Evolutionary conservation across 2,113 vertebrate species (phyloP), one percentile per base, ranked within the genome.

Genomic region (Polypterus senegalus): DNA sequence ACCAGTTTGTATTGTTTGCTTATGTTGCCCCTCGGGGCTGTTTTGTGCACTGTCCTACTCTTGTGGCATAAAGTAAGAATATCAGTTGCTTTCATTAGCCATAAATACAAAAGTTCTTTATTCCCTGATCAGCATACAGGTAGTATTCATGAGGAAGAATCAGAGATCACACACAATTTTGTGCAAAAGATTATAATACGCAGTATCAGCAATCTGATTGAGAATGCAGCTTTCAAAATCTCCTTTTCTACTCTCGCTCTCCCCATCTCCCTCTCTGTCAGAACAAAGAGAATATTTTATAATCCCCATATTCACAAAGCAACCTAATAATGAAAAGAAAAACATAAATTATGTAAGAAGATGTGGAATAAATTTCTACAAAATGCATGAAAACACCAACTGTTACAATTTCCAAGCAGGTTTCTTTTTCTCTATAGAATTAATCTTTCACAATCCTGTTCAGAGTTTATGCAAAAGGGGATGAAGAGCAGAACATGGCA

Each of bases 221-320:
- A 51, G 9, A 6, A 2, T 7, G 6, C 9, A 6, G 6, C 6
- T 51, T 51, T 6, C 49, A 7, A 51, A 6, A 51, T 43, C 45
- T 43, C 45, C 47, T 7, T 43, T 4, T 7, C 59, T 9, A 5
- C 5, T 44, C 9, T 49, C 9, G 46, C 59, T 48, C 58, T 3
- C 3, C 3, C 58, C 11, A 9, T 44, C 27, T 54, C 49, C 46
- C 27, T 61, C 60, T 59, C 48, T 27, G 46, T 49, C n/a, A 59
- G 53, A 59, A 55, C n/a, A 64, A 44, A 59, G 55, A 47, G 51
- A 66, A 58, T 63, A 63, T 47, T 58, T 66, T 54, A 66, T 62
- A 58, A 61, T 46, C 9, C 6, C n/a, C 27, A 61, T 5, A 46
- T 4, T 61, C 45, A 10, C 48, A n/a, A 51, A 54, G 45, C 52